Evolutionary conservation across 2,113 vertebrate genomes (phyloP), one percentile per base, ranked within the genome.

Genomic region (Cranoglanis bouderius): DNA sequence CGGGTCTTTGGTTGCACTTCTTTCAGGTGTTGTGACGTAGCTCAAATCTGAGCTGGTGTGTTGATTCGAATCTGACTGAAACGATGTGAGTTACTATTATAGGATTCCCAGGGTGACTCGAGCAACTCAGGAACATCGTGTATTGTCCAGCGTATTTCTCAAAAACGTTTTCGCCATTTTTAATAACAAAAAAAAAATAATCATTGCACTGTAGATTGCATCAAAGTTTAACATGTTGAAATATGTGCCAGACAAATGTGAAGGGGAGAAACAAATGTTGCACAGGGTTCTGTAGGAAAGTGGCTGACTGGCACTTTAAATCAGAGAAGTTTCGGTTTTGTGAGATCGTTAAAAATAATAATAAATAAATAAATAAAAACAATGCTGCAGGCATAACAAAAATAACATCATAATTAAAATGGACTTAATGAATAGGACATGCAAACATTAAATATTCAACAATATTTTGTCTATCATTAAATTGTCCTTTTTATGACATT

Each of bases 261-360:
- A 75, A 86, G 67, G 6, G 14, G 7, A 35, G 38, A 63, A 80
- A 26, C 19, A 29, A 70, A 59, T 3, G 7, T 86, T 55, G 35
- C 85, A 38, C 19, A 9, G 51, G 59, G 85, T 61, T 29, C 74
- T 35, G 57, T 32, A 26, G 38, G 32, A 40, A 74, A 85, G 49
- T 21, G 29, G 16, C 32, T 72, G n/a, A 53, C 29, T 85, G 84
- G 19, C 46, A 85, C 46, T 55, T 85, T 85, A 18, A 70, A 85
- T 85, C 65, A 55, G 26, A 75, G 38, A 26, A 6, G 6, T 6
- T 72, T n/a, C 29, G 38, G 70, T 75, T 77, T 59, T 29, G 6
- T 19, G 83, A 32, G 59, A 38, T 59, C 21, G 1, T 18, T n/a
- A 43, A 49, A 49, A 49, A 49, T n/a, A n/a, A n/a, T n/a, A 72